Conservation (phyloP, 2,113 vertebrate genomes). For the Gopherus evgoodei region DNA sequence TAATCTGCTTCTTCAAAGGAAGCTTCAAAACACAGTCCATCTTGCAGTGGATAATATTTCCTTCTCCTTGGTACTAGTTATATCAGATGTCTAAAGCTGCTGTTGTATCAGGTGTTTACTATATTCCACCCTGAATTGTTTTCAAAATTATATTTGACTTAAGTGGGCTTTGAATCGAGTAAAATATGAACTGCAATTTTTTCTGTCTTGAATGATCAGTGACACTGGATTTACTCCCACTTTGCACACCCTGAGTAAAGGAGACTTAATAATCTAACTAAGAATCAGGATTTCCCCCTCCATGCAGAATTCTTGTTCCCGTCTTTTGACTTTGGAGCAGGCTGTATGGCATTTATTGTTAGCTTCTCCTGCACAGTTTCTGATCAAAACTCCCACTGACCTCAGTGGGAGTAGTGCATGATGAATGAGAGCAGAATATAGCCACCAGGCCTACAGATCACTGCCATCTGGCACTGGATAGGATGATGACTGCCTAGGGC, state of each 20-base stretch:
- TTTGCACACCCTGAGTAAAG: rapidly evolving
- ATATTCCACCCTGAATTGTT: neutral
- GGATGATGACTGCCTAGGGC: neutral
- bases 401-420: rapidly evolving
- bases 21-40: neutral
- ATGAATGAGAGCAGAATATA: rapidly evolving
- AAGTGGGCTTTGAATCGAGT: neutral
- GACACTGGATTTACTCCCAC: rapidly evolving
- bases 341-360: neutral
- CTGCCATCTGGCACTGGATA: neutral
- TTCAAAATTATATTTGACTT: neutral
- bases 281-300: neutral
- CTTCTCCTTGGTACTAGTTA: neutral
- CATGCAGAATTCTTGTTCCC: neutral
- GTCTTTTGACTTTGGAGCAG: neutral
- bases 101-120: neutral
- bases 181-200: rapidly evolving
- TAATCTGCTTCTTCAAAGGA: neutral
- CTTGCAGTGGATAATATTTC: neutral
- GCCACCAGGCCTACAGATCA: neutral
- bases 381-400: rapidly evolving
- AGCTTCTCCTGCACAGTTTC: neutral
- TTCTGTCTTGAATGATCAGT: neutral
- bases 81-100: neutral
- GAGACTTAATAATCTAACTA: neutral